A percentile compares a stretch with the other conserved stretches of the same genome.
Evolutionary conservation across 2,797 vertebrate genomes (phyloP).

Genomic region (Melopsittacus undulatus): DNA sequence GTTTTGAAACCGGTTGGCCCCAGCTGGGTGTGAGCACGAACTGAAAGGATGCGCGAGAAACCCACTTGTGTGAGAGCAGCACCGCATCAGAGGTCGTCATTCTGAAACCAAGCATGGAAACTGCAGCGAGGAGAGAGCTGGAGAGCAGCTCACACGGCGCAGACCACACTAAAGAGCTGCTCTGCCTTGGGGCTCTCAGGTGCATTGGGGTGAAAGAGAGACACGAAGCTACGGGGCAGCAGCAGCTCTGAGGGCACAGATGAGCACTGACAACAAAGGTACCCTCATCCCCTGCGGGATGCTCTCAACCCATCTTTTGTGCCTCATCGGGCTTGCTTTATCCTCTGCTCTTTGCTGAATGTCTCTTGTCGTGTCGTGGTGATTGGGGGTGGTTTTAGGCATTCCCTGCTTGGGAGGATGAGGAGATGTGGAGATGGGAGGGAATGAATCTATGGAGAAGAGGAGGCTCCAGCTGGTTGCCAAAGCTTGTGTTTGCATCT

Average conservation of each 20-base stretch:
- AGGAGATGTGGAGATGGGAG: not conserved
- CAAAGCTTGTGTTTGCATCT: fast-evolving
- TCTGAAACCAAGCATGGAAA: slow-evolving; percentile 71
- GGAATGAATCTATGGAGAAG: fast-evolving
- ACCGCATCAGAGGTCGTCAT: slow-evolving; percentile 41
- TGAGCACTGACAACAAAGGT: slow-evolving; percentile 38
- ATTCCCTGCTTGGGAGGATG: not conserved
- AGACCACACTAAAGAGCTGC: not conserved
- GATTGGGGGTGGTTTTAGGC: fast-evolving
- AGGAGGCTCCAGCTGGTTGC: fast-evolving
- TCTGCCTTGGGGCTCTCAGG: not conserved
- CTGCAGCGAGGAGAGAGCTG: not conserved
- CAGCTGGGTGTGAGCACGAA: slow-evolving; percentile 12
- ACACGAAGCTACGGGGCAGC: not conserved
- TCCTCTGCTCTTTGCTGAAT: not conserved
- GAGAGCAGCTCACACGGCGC: not conserved
- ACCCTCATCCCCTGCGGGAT: not conserved
- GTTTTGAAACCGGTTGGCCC: not conserved
- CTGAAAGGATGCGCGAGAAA: slow-evolving; percentile 29
- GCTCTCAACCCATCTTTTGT: fast-evolving
- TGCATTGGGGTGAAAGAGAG: not conserved
- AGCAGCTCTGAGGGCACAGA: not conserved
- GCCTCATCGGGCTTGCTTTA: not conserved
- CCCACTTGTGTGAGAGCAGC: not conserved
- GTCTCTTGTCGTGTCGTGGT: fast-evolving